Evolutionary conservation across 2,888 invertebrate species (phyloP), one percentile per base, ranked within the genome.

Genomic region (Tethea ocularis): DNA sequence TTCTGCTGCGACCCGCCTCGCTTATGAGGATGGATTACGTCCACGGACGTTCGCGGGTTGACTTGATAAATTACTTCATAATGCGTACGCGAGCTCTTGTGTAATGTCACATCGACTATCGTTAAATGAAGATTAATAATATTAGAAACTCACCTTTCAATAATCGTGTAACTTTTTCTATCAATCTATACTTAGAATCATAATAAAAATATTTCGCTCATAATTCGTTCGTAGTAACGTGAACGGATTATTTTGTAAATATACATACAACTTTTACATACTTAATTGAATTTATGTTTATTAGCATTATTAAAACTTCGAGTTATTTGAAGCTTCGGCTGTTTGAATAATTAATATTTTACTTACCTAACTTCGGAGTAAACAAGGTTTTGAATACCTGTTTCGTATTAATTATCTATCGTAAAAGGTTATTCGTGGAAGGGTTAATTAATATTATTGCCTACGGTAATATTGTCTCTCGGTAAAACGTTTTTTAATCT

Each of bases 21-120:
- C 70, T 82, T 75, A 84, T 83, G 76, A 81, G 80, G 80, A 86
- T 81, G 76, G 81, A 86, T 85, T 79, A 76, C 74, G 61, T 63
- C 61, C 64, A 61, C 66, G 68, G 67, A 72, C 64, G 68, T 72
- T 74, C 67, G 71, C 74, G 65, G 67, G 61, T 29, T 65, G 60
- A 57, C 58, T 74, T 79, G 80, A 80, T 75, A 78, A 77, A 82
- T 81, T 75, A 76, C 77, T 73, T 73, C 68, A 72, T 78, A 79
- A 80, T 73, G 72, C 71, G 69, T 67, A 74, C 64, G 65, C 66
- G 56, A 33, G 53, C 61, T 57, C 36, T 56, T 52, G 22, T 57
- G 22, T 15, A 52, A 64, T 66, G 60, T 68, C 66, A 66, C 59
- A 65, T 58, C 55, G 63, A 57, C 60, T 53, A 29, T 60, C 52